These are phyloP conservation scores for Aspidiotus rigidus DNA, from an alignment of 2,888 invertebrate genomes.

Conservation along the genomic window DNA sequence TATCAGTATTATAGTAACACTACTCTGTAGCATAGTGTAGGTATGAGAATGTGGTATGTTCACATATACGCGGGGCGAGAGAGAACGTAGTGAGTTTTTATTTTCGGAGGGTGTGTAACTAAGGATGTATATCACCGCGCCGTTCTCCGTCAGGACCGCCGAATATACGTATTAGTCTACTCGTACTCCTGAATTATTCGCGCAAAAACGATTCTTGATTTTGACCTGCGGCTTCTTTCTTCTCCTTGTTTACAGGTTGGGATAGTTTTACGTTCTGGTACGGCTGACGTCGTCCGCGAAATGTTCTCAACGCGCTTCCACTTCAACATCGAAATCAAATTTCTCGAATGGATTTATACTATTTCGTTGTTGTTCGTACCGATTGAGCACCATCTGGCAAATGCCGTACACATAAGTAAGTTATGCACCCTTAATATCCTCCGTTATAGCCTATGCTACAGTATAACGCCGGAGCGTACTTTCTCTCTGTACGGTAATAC, in stretches of 20 bases:
- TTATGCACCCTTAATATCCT: slow-evolving; percentile 25
- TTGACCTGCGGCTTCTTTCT: slow-evolving; percentile 18
- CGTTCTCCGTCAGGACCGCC: background rate
- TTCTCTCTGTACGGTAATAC: background rate
- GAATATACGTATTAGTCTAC: slow-evolving; percentile 21
- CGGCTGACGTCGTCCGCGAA: slow-evolving; percentile 18
- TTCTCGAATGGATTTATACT: slow-evolving; percentile 20
- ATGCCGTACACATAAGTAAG: slow-evolving; percentile 28
- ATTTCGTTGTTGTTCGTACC: slow-evolving; percentile 25
- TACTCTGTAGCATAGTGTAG: background rate
- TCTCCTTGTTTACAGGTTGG: slow-evolving; percentile 19
- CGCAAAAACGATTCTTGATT: slow-evolving; percentile 20
- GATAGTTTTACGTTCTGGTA: slow-evolving; percentile 7
- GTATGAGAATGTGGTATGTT: background rate
- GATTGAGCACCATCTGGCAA: slow-evolving; percentile 24
- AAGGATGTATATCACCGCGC: slow-evolving; percentile 8
- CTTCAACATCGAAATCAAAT: slow-evolving; percentile 22
- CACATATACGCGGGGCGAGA: too few relatives aligned
- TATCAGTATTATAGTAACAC: slow-evolving; percentile 24
- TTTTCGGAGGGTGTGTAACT: background rate
- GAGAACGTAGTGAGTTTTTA: background rate
- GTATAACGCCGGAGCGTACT: background rate
- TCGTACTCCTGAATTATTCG: slow-evolving; percentile 12
- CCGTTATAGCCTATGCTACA: slow-evolving; percentile 5
- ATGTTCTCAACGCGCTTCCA: background rate